Conservation (phyloP, 2,797 vertebrate genomes). For the Anas acuta region DNA sequence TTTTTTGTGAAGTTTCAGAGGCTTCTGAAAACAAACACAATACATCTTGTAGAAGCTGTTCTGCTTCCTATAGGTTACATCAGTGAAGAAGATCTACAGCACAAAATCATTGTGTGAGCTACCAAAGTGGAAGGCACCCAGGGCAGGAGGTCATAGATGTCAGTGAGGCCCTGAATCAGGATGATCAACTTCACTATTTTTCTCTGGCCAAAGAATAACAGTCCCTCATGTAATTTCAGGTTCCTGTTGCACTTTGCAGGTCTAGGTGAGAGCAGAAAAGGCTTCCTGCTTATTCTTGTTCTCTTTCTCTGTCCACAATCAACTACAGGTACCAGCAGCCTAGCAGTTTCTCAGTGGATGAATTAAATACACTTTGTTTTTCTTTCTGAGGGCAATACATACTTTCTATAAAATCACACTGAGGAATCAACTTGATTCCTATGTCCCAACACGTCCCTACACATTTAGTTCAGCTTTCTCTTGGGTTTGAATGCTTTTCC, state of each 20-base stretch:
- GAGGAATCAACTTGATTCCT: neutral
- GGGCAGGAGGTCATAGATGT: neutral
- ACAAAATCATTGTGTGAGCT: neutral
- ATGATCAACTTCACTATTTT: neutral
- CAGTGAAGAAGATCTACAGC: neutral
- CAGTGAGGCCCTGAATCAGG: neutral
- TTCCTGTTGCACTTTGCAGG: neutral
- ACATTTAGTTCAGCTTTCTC: neutral
- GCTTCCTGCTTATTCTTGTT: neutral
- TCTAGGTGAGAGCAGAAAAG: neutral
- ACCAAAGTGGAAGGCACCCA: neutral
- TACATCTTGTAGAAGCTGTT: neutral
- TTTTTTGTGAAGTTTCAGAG: neutral
- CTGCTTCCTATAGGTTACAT: neutral
- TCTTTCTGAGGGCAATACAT: rapidly evolving
- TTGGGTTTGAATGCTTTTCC: neutral
- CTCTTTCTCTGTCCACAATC: neutral
- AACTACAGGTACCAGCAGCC: neutral
- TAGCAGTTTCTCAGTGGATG: neutral
- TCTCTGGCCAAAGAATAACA: neutral
- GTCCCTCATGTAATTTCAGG: neutral
- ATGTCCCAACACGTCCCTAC: neutral
- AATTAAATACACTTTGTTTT: neutral
- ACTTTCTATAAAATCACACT: neutral
- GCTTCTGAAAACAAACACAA: neutral